Evolutionary conservation across 37 sponge, comb jelly and placozoan genomes (phyloP), one percentile per base, ranked within the genome.

Genomic region (Tethya wilhelma): DNA sequence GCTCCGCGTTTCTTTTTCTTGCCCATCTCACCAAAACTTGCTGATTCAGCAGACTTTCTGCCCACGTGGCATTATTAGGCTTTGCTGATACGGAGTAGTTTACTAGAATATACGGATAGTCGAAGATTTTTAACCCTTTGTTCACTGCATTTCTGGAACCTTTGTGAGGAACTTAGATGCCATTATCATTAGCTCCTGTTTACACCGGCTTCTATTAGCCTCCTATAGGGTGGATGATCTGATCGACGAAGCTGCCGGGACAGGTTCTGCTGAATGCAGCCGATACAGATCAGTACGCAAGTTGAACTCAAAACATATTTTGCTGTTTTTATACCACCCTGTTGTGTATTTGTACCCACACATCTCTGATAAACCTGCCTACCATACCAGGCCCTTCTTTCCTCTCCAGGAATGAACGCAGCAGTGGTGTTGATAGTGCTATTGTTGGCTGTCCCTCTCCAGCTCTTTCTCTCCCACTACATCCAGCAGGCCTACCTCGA

Each of bases 401-500:
- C 49, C 29, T 28, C 25, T 29, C 9, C 46, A 79, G 88, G 76
- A 38, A 77, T 88, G 84, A 81, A 76, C 57, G 40, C 84, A n/a
- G 74, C 67, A 0, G 37, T 86, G 43, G 77, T 81, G 45, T 41
- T 90, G 74, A 38, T 86, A 25, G 42, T 86, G 23, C 81, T 90
- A 3, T 76, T 90, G 4, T 60, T 85, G 0, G 72, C 79, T n/a
- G 86, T 90, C 25, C 90, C 90, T 0, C 71, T 80, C 17, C 90
- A 90, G 59, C 76, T 85, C 26, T 67, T 85, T 28, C 46, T 88
- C 70, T 70, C 77, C 22, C 79, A 75, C 78, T 77, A 68, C 77
- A 22, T 75, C 58, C 46, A 46, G 20, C 39, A 38, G 70, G 28
- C 19, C 64, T 70, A 71, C 60, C 45, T 29, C 59, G 3, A 20